A percentile compares a stretch with the other conserved stretches of the same genome.
phyloP scores from a whole-genome alignment of 2,888 invertebrate species.

The Octodonta nipae region DNA sequence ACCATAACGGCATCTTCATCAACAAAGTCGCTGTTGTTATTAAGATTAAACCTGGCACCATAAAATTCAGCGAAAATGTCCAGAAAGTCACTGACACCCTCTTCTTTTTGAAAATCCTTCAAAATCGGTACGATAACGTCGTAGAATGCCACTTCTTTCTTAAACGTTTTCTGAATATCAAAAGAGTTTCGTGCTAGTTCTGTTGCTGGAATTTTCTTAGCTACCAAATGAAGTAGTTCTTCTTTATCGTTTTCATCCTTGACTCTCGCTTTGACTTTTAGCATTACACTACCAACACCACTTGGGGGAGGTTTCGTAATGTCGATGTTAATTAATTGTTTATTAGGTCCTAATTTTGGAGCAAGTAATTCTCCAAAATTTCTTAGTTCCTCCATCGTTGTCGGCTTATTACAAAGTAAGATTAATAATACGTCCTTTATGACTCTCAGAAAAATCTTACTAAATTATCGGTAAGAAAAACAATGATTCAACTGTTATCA shows the following conservation, averaged over 20 bases:
- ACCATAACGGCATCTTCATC: neutral
- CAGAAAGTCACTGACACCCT: neutral
- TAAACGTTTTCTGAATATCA: neutral
- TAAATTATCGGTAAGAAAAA: too few relatives aligned
- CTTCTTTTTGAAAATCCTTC: neutral
- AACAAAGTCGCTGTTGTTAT: neutral
- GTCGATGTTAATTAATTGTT: neutral
- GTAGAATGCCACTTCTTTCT: neutral
- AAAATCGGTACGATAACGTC: neutral
- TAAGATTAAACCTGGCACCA: neutral
- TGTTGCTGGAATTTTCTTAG: neutral
- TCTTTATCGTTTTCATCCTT: neutral
- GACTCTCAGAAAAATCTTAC: too few relatives aligned
- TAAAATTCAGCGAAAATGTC: neutral
- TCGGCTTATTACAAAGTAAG: too few relatives aligned
- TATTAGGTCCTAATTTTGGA: too few relatives aligned
- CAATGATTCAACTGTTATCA: too few relatives aligned
- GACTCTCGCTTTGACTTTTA: neutral
- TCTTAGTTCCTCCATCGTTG: too few relatives aligned
- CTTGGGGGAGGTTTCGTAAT: neutral
- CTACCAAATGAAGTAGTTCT: neutral
- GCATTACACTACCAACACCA: neutral
- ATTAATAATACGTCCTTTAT: too few relatives aligned
- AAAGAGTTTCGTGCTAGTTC: neutral
- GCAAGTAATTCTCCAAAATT: too few relatives aligned